Conservation (phyloP, 1,140 invertebrate genomes). For the Drosophila auraria region DNA sequence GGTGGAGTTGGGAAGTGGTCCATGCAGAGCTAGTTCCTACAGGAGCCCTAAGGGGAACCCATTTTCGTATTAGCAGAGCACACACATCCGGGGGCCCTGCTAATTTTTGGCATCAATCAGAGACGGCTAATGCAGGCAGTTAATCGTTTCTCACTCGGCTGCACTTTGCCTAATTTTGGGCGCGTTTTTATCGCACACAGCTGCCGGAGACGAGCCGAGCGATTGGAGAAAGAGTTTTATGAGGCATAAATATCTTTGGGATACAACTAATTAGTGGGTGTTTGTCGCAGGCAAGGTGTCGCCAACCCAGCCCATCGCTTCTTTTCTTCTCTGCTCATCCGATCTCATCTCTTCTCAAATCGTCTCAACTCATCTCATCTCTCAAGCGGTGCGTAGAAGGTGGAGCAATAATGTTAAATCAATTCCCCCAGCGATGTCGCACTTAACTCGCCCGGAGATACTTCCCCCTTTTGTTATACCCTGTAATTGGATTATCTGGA, state of each 20-base stretch:
- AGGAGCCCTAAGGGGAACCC: constrained; percentile 30
- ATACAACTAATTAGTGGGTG: constrained; percentile 82
- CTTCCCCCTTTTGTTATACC: constrained; percentile 33
- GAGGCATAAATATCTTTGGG: constrained; percentile 80
- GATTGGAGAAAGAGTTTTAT: constrained; percentile 54
- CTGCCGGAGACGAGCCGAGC: constrained; percentile 39
- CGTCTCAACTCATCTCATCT: constrained; percentile 31
- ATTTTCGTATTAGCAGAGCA: constrained; percentile 78
- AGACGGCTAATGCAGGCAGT: constrained; percentile 73
- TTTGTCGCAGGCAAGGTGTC: constrained; percentile 66
- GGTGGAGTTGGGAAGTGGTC: neutral
- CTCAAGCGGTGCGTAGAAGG: constrained; percentile 28
- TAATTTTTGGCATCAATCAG: constrained; percentile 81
- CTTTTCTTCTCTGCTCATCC: neutral
- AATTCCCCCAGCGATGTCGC: constrained; percentile 66
- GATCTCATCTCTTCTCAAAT: constrained; percentile 5
- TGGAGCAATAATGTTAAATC: constrained; percentile 67
- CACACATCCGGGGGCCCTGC: constrained; percentile 44
- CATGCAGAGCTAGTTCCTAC: constrained; percentile 24
- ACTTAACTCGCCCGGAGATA: constrained; percentile 54
- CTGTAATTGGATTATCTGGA: neutral
- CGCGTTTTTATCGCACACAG: constrained; percentile 80
- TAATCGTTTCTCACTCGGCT: constrained; percentile 79
- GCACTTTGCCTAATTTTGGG: constrained; percentile 80
- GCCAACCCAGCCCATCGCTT: constrained; percentile 12